A percentile compares a stretch with the other conserved stretches of the same genome.
These are phyloP conservation scores for Silurus glanis DNA, from an alignment of 2,113 vertebrate genomes.

Conservation along the genomic window DNA sequence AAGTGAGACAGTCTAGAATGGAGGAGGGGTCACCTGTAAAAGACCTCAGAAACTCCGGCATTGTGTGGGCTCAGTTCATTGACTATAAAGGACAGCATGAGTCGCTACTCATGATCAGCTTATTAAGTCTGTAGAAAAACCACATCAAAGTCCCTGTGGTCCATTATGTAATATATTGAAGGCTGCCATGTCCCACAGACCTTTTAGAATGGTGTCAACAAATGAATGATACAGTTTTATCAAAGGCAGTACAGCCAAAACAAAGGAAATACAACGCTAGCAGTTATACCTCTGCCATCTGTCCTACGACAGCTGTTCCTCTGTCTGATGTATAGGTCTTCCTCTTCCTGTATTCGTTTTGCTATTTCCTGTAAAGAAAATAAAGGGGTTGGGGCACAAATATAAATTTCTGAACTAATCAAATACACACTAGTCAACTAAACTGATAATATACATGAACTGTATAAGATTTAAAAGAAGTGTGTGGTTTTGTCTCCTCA, in stretches of 20 bases:
- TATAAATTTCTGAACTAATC: not conserved
- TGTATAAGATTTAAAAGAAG: not conserved
- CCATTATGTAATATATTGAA: not conserved
- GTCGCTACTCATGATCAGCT: not conserved
- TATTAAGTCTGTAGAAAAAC: not conserved
- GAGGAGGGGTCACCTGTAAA: not conserved
- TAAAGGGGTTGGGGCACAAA: not conserved
- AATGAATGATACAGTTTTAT: not conserved
- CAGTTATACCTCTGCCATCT: slow-evolving; percentile 60
- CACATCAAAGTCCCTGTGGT: slow-evolving; percentile 29
- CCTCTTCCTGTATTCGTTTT: slow-evolving; percentile 75
- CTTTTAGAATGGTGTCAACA: slow-evolving; percentile 9
- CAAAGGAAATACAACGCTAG: not conserved
- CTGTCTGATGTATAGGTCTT: slow-evolving; percentile 63
- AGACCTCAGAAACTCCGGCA: not conserved
- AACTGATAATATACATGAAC: not conserved
- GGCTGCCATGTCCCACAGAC: not conserved
- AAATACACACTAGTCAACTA: not conserved
- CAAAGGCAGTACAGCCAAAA: not conserved
- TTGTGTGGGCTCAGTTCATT: slow-evolving; percentile 13
- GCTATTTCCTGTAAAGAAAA: slow-evolving; percentile 73
- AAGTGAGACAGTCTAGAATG: slow-evolving; percentile 4
- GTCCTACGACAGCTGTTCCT: slow-evolving; percentile 53
- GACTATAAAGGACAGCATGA: not conserved
- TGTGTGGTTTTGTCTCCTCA: not conserved